Base-by-base conservation (phyloP, 1,140 invertebrate genomes). In the Monochamus saltuarius region DNA sequence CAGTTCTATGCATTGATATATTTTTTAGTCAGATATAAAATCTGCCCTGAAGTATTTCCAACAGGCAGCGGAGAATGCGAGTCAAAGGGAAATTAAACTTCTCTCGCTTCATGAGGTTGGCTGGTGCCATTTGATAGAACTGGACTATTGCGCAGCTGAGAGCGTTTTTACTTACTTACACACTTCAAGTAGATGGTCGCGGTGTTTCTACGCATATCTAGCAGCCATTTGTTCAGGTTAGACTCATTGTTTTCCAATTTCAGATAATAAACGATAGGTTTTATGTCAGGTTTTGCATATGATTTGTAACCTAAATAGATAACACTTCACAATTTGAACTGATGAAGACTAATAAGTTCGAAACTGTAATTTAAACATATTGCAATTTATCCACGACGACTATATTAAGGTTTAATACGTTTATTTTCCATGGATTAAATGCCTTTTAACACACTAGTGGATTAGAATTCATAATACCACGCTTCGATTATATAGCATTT, bases 121-220 rank as follows among this genome's bases (percentile, higher is more conserved):
- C 38, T 89, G 87, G 87, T 88, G 87, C 69, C 80, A 87, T 66
- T 69, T 89, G 16, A 85, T 89, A 63, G 80, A 82, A 43, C 75
- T 90, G 35, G 81, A 84, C 64, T 89, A 83, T 76, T 73, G 77
- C 29, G 75, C 83, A 58, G 83, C 85, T 2, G 77, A 83, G 62
- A 69, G 71, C 46, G 82, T 80, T 14, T 88, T 90, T 61, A 70
- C 76, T 4, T 81, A 80, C 68, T 75, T 89, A 8, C 82, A 82
- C 49, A 76, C 82, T 37, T 80, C 85, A 43, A 88, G 87, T 7
- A 73, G 80, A 59, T 90, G 87, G 87, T 89, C 87, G 10, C 82
- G 84, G 64, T 82, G 80, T 62, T 89, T 89, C 67, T 89, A 89
- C 73, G 78, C 82, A n/a, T 90, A 89, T 70, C 74, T 89, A 13